Conservation (phyloP, 2,113 vertebrate species). For the Ivindomyrus marchei region DNA sequence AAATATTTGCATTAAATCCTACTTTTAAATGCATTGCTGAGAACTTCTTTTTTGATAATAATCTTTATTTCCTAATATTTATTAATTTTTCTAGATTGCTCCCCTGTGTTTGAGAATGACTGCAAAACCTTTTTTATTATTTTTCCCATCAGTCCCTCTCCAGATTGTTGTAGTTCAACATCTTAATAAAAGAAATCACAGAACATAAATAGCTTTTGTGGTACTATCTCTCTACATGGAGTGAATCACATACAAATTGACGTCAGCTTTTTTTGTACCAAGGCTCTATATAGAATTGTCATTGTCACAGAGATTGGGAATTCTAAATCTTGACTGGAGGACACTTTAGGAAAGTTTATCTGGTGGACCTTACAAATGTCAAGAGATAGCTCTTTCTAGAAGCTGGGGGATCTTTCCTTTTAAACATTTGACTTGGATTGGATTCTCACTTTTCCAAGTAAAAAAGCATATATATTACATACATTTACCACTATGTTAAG, state of each 20-base stretch:
- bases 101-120: slow-evolving; percentile 35
- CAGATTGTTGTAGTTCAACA: slow-evolving; percentile 44
- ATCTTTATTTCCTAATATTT: slow-evolving; percentile 49
- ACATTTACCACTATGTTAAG: background rate
- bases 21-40: background rate
- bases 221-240: background rate
- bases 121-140: slow-evolving; percentile 16
- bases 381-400: background rate
- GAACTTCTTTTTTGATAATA: slow-evolving; percentile 27
- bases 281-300: background rate
- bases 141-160: slow-evolving; percentile 41
- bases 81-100: slow-evolving; percentile 38
- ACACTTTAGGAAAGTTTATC: background rate
- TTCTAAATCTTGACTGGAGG: background rate
- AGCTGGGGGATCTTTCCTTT: background rate
- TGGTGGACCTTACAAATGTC: slow-evolving; percentile 20
- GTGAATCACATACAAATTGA: background rate
- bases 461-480: background rate
- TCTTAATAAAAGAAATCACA: slow-evolving; percentile 32
- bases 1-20: background rate
- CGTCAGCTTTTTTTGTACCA: background rate
- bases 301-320: background rate
- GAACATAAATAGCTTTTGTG: slow-evolving; percentile 29
- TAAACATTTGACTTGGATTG: background rate
- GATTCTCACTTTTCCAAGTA: background rate